A percentile compares a stretch with the other conserved stretches of the same genome.
Evolutionary conservation across 2,113 vertebrate species (phyloP).

Genomic region (Platysternon megacephalum): DNA sequence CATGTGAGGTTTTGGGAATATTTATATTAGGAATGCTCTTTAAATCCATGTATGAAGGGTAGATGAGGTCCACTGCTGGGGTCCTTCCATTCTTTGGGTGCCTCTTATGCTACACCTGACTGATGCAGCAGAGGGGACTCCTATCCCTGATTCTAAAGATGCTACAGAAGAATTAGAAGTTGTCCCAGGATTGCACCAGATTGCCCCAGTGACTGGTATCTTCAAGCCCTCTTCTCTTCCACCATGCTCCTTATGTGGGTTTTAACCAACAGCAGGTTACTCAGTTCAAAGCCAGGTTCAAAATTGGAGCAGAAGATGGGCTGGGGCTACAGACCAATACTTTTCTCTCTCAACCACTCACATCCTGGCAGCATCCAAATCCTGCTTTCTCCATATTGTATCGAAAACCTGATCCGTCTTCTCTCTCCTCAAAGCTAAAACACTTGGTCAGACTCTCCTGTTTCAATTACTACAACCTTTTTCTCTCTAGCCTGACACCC

Average conservation of each 20-base stretch:
- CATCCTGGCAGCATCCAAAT: background rate
- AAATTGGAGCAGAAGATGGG: background rate
- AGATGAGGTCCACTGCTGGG: too few species aligned
- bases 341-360: background rate
- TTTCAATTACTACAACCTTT: background rate
- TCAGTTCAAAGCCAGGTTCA: background rate
- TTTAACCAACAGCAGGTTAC: background rate
- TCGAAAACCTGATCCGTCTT: background rate
- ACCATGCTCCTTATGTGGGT: background rate
- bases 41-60: background rate
- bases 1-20: background rate
- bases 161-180: background rate
- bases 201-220: background rate
- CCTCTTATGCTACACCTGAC: background rate
- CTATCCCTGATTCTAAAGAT: background rate
- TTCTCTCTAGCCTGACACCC: background rate
- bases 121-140: background rate
- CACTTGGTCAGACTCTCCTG: background rate
- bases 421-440: background rate
- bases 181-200: background rate
- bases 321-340: background rate
- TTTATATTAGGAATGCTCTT: background rate
- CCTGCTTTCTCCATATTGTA: background rate
- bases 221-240: background rate
- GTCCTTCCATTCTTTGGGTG: background rate